Evolutionary conservation across 2,113 vertebrate species (phyloP).

Genomic region (Scophthalmus maximus): DNA sequence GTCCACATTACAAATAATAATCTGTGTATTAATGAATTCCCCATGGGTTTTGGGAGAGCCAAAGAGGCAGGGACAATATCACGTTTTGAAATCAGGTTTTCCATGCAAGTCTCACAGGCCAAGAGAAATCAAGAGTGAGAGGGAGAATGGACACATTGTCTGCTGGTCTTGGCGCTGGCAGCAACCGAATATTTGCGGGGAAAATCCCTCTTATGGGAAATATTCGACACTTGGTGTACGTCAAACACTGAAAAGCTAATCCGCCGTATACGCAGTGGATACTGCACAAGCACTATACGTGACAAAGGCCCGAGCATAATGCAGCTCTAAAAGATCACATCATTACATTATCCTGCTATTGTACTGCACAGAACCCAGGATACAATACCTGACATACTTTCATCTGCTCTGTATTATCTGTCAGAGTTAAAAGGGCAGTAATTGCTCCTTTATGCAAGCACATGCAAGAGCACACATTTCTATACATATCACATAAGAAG

Average conservation of each 20-base stretch:
- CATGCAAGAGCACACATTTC: not conserved
- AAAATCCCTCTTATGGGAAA: constrained; percentile 35
- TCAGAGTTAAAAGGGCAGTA: constrained; percentile 18
- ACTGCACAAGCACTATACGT: constrained; percentile 26
- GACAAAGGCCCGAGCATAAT: constrained; percentile 63
- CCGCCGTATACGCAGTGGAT: constrained; percentile 24
- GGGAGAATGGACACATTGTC: constrained; percentile 53
- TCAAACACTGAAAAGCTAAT: constrained; percentile 54
- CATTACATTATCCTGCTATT: constrained; percentile 57
- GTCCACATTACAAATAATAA: constrained; percentile 61
- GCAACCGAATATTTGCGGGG: constrained; percentile 49
- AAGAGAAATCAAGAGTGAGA: constrained; percentile 43
- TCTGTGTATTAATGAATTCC: constrained; percentile 64
- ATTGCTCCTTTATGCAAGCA: constrained; percentile 13
- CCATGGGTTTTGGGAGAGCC: constrained; percentile 35
- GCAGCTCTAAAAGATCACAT: constrained; percentile 45
- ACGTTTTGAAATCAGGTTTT: constrained; percentile 37
- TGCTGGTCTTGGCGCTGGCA: constrained; percentile 6
- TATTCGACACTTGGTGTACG: constrained; percentile 36
- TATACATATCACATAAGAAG: not conserved
- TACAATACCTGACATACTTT: constrained; percentile 73
- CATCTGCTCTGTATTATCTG: constrained; percentile 48
- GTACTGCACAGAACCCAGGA: constrained; percentile 33
- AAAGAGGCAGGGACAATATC: constrained; percentile 52
- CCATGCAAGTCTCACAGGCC: constrained; percentile 21